Percentiles rank a stretch among this genome's conserved stretches.
Evolutionary conservation across 2,888 invertebrate genomes (phyloP).

Genomic region (Lepidocyrtoides sp.): DNA sequence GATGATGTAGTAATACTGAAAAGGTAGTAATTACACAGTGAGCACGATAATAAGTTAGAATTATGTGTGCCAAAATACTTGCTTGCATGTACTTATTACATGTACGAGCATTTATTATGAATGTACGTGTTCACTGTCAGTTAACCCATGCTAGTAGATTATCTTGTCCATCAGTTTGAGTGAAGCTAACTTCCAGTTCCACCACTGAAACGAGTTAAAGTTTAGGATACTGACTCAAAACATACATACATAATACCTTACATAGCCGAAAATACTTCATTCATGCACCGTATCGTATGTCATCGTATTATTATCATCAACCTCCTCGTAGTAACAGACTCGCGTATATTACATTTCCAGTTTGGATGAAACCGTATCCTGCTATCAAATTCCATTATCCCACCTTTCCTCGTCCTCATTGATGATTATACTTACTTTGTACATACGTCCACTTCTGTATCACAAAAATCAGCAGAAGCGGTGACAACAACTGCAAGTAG

Average conservation of each 20-base stretch:
- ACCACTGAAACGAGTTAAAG: background rate
- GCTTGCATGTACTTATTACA: too few relatives aligned
- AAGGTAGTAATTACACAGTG: too few relatives aligned
- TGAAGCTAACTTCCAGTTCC: conserved; percentile 24
- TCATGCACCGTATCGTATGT: background rate
- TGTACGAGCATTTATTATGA: background rate
- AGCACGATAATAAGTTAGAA: too few relatives aligned
- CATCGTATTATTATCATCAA: background rate
- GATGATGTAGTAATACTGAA: too few relatives aligned
- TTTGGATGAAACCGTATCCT: conserved; percentile 38
- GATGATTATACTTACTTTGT: background rate
- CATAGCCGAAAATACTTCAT: background rate
- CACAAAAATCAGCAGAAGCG: conserved; percentile 8
- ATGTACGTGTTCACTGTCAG: background rate
- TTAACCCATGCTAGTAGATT: conserved; percentile 17
- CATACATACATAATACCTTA: background rate
- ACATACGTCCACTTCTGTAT: conserved; percentile 8
- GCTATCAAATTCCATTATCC: conserved; percentile 74
- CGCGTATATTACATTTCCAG: conserved; percentile 21
- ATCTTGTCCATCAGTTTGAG: conserved; percentile 30
- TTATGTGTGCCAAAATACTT: too few relatives aligned
- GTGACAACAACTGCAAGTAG: background rate
- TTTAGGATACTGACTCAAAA: background rate
- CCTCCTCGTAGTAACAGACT: too few relatives aligned
- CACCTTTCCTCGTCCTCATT: conserved; percentile 47